Conservation (phyloP, 1,140 invertebrate genomes). For the Hylyphantes graminicola region DNA sequence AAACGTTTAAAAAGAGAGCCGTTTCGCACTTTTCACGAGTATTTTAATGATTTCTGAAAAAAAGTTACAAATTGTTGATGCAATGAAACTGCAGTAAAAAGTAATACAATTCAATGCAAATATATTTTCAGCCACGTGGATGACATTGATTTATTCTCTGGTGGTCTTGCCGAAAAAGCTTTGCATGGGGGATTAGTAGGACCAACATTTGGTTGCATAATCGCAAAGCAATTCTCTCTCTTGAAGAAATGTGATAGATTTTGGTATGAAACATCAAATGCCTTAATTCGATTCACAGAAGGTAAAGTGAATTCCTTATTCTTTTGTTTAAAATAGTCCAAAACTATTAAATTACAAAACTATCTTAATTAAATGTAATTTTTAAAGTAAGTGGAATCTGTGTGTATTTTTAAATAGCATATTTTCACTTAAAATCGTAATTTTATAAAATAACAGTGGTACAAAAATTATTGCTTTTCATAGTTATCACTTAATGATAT, state of each 20-base stretch:
- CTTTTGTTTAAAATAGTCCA: not conserved
- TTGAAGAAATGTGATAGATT: slow-evolving; percentile 89
- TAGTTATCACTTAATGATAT: too few species aligned
- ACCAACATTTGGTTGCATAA: slow-evolving; percentile 74
- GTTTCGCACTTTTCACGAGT: too few species aligned
- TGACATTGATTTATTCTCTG: slow-evolving; percentile 74
- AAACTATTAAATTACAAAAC: not conserved
- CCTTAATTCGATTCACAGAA: slow-evolving; percentile 84
- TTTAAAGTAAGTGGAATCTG: not conserved
- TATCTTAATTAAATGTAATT: too few species aligned
- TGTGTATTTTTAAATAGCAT: not conserved
- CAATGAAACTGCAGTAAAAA: too few species aligned
- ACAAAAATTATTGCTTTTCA: too few species aligned
- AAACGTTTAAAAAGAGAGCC: too few species aligned
- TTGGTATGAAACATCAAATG: slow-evolving; percentile 93
- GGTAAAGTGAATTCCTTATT: slow-evolving; percentile 8
- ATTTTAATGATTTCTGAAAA: too few species aligned
- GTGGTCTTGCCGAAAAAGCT: slow-evolving; percentile 71
- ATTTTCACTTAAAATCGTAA: not conserved
- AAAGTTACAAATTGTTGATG: too few species aligned
- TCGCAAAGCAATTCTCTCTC: slow-evolving; percentile 74
- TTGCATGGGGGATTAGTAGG: slow-evolving; percentile 72
- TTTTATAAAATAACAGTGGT: too few species aligned
- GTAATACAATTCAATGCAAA: not conserved
- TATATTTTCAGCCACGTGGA: slow-evolving; percentile 70